Evolutionary conservation across 2,888 invertebrate genomes (phyloP), one percentile per base, ranked within the genome.

Genomic region (Arrhopalites spinosus): DNA sequence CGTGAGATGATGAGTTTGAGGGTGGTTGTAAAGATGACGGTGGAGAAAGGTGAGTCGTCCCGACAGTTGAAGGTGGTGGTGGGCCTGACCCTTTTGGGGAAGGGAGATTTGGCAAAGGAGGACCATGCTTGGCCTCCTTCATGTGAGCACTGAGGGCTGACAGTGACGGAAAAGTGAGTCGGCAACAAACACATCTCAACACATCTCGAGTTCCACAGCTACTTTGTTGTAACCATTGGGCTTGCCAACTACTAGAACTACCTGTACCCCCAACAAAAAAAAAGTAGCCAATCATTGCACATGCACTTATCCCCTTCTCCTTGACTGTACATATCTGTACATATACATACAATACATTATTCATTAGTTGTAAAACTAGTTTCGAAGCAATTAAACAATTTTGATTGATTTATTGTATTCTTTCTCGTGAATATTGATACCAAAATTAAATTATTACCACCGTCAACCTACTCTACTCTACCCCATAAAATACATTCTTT

Each of bases 141-240:
- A 98, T 98, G 87, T 98, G 98, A 64, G 94, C 91, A 3, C 97
- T 97, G 87, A 98, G 90, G 79, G 96, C 94, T 0, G 96, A 96
- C 66, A 98, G 87, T 45, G 96, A 94, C 77, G 94, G 93, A 85
- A 98, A 98, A 84, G 96, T 96, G 85, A 96, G 95, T 85, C 97
- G 96, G 86, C 98, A 98, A 94, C 97, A 97, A 56, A 98, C 98
- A 86, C 98, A 98, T 85, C 97, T 95, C 45, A 98, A 90, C 43
- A 98, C 98, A 85, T 97, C 96, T 86, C 95, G 94, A 23, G 96
- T 96, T 84, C 94, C 95, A 83, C 95, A 95, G 1, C 96, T 95
- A 8, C 95, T 96, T 85, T 95, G 97, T 87, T 94, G 97, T 74
- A 98, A 87, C 98, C 98, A 98, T 85, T 98, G 97, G 1, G 96